These are phyloP conservation scores for Pelodiscus sinensis DNA, from an alignment of 2,113 vertebrate species.

Conservation along the genomic window DNA sequence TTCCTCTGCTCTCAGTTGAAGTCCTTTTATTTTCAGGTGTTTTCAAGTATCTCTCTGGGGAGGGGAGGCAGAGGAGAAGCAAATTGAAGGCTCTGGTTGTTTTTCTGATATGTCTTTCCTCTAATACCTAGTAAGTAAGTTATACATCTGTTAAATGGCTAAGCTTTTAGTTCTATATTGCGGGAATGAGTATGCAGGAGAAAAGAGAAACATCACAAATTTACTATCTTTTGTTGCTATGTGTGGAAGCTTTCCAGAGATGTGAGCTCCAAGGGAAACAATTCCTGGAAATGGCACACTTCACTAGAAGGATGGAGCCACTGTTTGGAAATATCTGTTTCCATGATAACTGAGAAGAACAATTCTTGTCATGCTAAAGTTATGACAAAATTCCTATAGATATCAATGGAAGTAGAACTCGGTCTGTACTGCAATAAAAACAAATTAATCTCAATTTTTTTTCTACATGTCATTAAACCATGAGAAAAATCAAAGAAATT, in stretches of 20 bases:
- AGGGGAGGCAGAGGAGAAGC: no score
- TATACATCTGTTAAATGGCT: neutral
- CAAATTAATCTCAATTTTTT: conserved; percentile 2
- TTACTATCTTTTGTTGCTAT: neutral
- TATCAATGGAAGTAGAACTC: neutral
- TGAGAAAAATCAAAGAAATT: neutral
- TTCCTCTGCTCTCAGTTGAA: no score
- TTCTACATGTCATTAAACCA: neutral
- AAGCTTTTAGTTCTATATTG: neutral
- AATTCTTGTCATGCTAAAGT: neutral
- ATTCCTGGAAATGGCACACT: conserved; percentile 5
- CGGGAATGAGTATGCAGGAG: neutral
- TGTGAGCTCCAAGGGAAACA: conserved; percentile 6
- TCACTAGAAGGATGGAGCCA: conserved; percentile 29
- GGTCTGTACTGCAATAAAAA: neutral
- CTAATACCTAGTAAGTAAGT: neutral
- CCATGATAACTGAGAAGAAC: conserved; percentile 18
- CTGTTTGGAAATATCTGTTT: conserved; percentile 54
- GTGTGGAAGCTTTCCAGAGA: neutral
- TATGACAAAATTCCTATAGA: conserved; percentile 7
- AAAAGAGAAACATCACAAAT: neutral
- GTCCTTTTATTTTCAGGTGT: no score
- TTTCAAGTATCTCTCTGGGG: no score
- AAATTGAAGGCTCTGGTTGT: no score
- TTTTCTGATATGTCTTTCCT: neutral